Conservation (phyloP, 2,888 invertebrate species). For the Horisme vitalbata region DNA sequence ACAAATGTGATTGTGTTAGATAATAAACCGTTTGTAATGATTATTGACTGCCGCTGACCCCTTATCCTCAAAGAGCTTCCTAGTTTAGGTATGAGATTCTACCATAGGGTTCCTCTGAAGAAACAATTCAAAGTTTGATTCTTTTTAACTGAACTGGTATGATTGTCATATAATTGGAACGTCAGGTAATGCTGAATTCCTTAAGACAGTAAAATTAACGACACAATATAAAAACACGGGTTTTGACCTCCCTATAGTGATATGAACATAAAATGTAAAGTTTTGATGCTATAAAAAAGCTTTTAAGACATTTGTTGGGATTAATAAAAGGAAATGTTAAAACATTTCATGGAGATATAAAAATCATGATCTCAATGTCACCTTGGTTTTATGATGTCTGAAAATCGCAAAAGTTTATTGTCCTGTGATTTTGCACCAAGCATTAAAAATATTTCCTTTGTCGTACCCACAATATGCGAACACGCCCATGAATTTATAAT, state of each 20-base stretch:
- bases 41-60: no score
- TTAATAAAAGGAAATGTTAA: conserved; percentile 34
- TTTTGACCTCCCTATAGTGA: conserved; percentile 17
- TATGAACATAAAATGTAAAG: conserved; percentile 27
- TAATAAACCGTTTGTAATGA: no score
- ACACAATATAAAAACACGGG: conserved; percentile 17
- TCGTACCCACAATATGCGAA: conserved; percentile 58
- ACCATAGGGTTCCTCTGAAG: no score
- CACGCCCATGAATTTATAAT: conserved; percentile 74
- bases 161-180: conserved; percentile 16
- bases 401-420: conserved; percentile 35
- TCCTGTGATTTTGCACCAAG: conserved; percentile 45
- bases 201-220: conserved; percentile 24
- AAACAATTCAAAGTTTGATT: not conserved
- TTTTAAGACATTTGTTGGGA: conserved; percentile 34
- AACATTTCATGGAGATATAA: conserved; percentile 31
- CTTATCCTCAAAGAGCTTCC: no score
- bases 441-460: conserved; percentile 60
- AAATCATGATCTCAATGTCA: conserved; percentile 54
- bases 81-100: no score
- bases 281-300: conserved; percentile 34
- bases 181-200: conserved; percentile 23
- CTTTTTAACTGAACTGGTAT: not conserved
- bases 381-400: conserved; percentile 46
- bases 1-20: no score